These are phyloP conservation scores for Pyrochroa serraticornis DNA, from an alignment of 2,888 invertebrate genomes.

Conservation along the genomic window DNA sequence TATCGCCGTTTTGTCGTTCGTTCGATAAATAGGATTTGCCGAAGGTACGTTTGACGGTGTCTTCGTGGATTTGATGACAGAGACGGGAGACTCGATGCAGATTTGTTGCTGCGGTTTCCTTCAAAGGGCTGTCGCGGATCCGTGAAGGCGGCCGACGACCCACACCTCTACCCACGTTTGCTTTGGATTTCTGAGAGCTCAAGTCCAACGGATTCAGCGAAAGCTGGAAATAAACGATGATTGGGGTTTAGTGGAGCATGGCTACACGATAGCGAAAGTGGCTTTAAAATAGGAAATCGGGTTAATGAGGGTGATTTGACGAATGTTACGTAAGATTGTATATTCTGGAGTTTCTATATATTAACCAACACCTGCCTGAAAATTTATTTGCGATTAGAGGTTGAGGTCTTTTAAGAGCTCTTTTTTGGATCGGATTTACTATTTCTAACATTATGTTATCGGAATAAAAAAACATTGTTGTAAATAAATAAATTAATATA, in stretches of 20 bases:
- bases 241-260: too few species aligned
- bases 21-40: constrained; percentile 33
- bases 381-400: too few species aligned
- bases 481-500: too few species aligned
- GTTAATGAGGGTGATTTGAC: constrained; percentile 1
- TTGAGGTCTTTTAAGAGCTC: too few species aligned
- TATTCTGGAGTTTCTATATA: too few species aligned
- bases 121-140: constrained; percentile 43
- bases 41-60: constrained; percentile 54
- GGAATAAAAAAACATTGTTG: too few species aligned
- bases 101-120: constrained; percentile 48
- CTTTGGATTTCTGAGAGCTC: constrained; percentile 61
- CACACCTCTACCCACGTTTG: constrained; percentile 60
- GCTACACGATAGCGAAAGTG: too few species aligned
- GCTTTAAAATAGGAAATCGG: background rate
- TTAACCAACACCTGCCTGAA: too few species aligned
- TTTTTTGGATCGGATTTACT: too few species aligned
- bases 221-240: constrained; percentile 51
- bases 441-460: too few species aligned
- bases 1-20: constrained; percentile 47
- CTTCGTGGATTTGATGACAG: constrained; percentile 59
- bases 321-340: background rate
- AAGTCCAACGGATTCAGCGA: constrained; percentile 60
- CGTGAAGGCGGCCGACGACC: constrained; percentile 61
- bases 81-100: constrained; percentile 57